A percentile compares a stretch with the other conserved stretches of the same genome.
phyloP scores from a whole-genome alignment of 2,113 vertebrate genomes.

The Gasterosteus nipponicus region DNA sequence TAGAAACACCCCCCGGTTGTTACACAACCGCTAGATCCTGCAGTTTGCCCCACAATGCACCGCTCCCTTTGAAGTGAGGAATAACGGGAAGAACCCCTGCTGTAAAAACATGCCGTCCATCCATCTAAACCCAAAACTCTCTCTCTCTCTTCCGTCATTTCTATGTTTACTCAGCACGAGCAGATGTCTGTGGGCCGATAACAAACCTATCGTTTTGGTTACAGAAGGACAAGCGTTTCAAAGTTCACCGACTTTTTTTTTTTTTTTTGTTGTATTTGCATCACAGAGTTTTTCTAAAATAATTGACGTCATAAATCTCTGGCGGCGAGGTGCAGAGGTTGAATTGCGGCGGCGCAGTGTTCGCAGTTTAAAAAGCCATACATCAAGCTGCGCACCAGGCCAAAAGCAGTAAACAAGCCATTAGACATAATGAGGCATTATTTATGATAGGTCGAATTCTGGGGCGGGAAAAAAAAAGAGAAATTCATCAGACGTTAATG shows the following conservation, averaged over 20 bases:
- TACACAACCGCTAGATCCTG: slow-evolving; percentile 68
- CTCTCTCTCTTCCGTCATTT: background rate
- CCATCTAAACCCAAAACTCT: slow-evolving; percentile 1
- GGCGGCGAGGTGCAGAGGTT: slow-evolving; percentile 9
- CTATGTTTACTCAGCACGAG: slow-evolving; percentile 14
- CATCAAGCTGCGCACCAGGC: slow-evolving; percentile 30
- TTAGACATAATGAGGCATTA: slow-evolving; percentile 54
- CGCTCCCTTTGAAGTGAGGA: slow-evolving; percentile 52
- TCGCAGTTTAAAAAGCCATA: slow-evolving; percentile 38
- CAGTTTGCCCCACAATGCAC: slow-evolving; percentile 52
- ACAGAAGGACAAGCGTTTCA: background rate
- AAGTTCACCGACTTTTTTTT: background rate
- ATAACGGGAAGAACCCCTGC: slow-evolving; percentile 28
- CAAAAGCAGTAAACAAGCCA: slow-evolving; percentile 61
- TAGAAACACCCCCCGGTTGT: slow-evolving; percentile 57
- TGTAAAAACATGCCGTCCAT: slow-evolving; percentile 16
- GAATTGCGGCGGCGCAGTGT: slow-evolving; percentile 4
- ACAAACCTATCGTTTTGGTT: background rate
- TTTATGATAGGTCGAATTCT: slow-evolving; percentile 48
- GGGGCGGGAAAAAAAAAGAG: background rate
- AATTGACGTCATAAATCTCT: slow-evolving; percentile 31
- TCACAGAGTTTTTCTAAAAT: slow-evolving; percentile 29
- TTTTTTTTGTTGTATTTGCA: slow-evolving; percentile 26
- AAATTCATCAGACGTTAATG: slow-evolving; percentile 52
- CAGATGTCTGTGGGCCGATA: slow-evolving; percentile 3